Evolutionary conservation across 37 sponge, comb jelly and placozoan genomes (phyloP).

Genomic region (Halisarca cf. caerulea): DNA sequence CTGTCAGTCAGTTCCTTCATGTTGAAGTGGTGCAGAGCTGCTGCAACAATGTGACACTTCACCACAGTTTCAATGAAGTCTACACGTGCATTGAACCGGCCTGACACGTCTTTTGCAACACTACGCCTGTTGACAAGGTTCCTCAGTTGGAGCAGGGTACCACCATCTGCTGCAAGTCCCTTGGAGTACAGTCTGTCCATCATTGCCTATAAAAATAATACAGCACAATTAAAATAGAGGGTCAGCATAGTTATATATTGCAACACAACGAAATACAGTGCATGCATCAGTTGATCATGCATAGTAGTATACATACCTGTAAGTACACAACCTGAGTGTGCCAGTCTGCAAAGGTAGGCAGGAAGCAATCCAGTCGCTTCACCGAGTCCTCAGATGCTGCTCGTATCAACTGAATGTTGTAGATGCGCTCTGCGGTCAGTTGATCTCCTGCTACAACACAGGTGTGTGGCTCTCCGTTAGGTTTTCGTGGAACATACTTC

Average conservation of each 20-base stretch:
- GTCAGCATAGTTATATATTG: too few species aligned
- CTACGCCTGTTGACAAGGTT: too few species aligned
- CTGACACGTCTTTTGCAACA: not conserved
- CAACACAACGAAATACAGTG: too few species aligned
- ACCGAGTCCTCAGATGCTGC: not conserved
- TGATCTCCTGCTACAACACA: conserved; percentile 9
- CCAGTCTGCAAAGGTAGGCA: not conserved
- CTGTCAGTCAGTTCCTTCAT: not conserved
- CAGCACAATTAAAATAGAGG: too few species aligned
- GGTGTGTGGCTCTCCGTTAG: not conserved
- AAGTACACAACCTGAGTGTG: conserved; percentile 14
- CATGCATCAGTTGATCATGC: too few species aligned
- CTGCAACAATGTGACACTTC: conserved; percentile 19
- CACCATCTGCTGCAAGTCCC: too few species aligned
- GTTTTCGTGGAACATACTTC: not conserved
- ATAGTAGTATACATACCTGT: conserved; percentile 9
- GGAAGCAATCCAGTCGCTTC: not conserved
- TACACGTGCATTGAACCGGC: conserved; percentile 24
- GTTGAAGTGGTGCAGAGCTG: conserved; percentile 36
- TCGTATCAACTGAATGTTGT: not conserved
- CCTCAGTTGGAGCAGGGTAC: too few species aligned
- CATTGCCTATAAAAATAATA: too few species aligned
- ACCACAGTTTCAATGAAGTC: too few species aligned
- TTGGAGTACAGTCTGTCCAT: too few species aligned
- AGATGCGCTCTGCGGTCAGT: not conserved